A percentile compares a stretch with the other conserved stretches of the same genome.
phyloP scores from a whole-genome alignment of 53 echinoderm and acorn worm genomes.

The Zoroaster sp. region DNA sequence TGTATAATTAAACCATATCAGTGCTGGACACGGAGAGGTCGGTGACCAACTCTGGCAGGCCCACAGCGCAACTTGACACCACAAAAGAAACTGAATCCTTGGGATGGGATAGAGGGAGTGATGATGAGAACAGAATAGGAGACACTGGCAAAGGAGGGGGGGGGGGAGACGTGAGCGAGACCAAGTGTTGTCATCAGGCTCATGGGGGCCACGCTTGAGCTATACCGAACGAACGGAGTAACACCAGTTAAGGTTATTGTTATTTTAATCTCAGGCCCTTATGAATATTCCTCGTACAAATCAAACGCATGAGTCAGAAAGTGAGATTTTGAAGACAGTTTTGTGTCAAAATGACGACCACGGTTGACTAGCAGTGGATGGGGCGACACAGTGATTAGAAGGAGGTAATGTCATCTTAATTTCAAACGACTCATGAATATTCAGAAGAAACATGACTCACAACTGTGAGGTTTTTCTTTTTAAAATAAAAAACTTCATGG shows the following conservation, averaged over 20 bases:
- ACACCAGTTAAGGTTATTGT: background rate
- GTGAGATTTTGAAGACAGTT: background rate
- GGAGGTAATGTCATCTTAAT: background rate
- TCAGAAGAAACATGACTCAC: conserved; percentile 19
- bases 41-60: conserved; percentile 29
- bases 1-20: background rate
- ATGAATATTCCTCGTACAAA: conserved; percentile 14
- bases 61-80: conserved; percentile 33
- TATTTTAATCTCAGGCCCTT: background rate
- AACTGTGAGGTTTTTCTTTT: background rate
- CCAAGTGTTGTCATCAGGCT: background rate
- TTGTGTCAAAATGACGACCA: background rate
- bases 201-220: background rate
- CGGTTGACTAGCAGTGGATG: background rate
- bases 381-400: background rate
- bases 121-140: background rate
- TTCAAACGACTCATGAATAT: background rate
- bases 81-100: conserved; percentile 40
- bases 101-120: background rate
- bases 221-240: too few relatives aligned
- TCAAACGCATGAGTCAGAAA: background rate
- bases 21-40: background rate
- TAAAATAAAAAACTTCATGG: conserved; percentile 9
- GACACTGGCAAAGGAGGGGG: conserved; percentile 7
- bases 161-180: background rate